Percentiles rank a stretch among this genome's conserved stretches.
phyloP scores from a whole-genome alignment of 1,140 invertebrate genomes.

The Penaeus japonicus region DNA sequence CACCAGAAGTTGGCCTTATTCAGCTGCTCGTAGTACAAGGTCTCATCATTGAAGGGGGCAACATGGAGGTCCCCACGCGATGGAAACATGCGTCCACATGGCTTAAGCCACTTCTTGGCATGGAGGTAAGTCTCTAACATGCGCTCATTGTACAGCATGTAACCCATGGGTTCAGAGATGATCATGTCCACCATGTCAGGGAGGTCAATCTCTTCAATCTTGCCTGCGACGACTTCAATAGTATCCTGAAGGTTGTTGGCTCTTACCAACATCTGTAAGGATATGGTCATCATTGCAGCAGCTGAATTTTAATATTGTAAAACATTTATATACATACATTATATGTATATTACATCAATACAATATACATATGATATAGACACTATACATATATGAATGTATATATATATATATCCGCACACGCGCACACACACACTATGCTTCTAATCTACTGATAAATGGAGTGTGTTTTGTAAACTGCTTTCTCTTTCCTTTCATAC shows the following conservation, averaged over 20 bases:
- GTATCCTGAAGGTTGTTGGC: constrained; percentile 87
- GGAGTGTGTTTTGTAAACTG: too few species aligned
- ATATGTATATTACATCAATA: too few species aligned
- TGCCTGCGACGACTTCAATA: constrained; percentile 93
- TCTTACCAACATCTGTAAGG: constrained; percentile 77
- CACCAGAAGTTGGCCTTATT: constrained; percentile 99
- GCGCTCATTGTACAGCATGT: constrained; percentile 99
- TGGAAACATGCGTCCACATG: constrained; percentile 95
- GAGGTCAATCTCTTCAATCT: constrained; percentile 97
- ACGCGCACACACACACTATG: too few species aligned
- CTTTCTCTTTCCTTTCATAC: too few species aligned
- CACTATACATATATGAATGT: too few species aligned
- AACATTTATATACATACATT: too few species aligned
- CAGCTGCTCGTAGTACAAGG: constrained; percentile 97
- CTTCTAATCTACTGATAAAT: too few species aligned
- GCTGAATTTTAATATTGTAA: too few species aligned
- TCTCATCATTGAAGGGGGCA: constrained; percentile 98
- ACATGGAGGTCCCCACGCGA: constrained; percentile 95
- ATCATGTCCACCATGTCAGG: constrained; percentile 96
- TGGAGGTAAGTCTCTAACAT: constrained; percentile 99
- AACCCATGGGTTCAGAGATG: constrained; percentile 99
- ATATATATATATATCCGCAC: too few species aligned
- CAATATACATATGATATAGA: too few species aligned
- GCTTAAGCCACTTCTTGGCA: constrained; percentile 97
- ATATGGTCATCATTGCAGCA: neutral